Evolutionary conservation across 2,113 vertebrate genomes (phyloP), one percentile per base, ranked within the genome.

Genomic region (Promerops cafer): DNA sequence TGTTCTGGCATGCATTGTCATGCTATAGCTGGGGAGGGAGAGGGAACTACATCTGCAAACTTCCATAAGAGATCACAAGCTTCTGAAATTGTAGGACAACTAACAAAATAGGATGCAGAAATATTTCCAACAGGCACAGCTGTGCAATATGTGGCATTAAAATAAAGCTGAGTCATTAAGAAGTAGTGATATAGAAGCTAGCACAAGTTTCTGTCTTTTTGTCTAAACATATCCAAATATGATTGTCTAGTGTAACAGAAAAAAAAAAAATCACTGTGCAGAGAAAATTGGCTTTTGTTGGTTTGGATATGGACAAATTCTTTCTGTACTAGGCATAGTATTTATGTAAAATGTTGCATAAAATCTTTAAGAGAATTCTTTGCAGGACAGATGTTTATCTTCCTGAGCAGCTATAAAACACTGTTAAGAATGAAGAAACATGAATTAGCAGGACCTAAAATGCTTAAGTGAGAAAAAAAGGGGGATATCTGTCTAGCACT

Each of bases 111-210:
- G 63, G 64, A 81, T 75, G 33, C 80, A 95, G 83, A 88, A 90
- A 21, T 96, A 78, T 93, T 83, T 93, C 69, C 56, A 90, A 27
- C 68, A 96, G 92, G 37, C 72, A 61, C 37, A 93, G 79, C 72
- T 97, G 83, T 78, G 52, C 63, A 78, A 56, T 81, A 52, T 68
- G 18, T 89, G 60, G 31, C 85, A 70, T 81, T 24, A 4, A 95
- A 96, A 96, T 96, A 94, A 96, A 95, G 39, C 11, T 90, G 64
- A 94, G 85, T 94, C 31, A 71, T 78, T 81, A 78, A 96, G 90
- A 83, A 70, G 49, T 60, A 81, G 57, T 76, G 82, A 84, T 91
- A 78, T 78, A 86, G 68, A 89, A 93, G 60, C 33, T 81, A 94
- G 90, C 35, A 93, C 52, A 94, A 69, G 45, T 85, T 96, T 81